Evolutionary conservation across 2,888 invertebrate genomes (phyloP), one percentile per base, ranked within the genome.

Genomic region (Trichogramma evanescens): DNA sequence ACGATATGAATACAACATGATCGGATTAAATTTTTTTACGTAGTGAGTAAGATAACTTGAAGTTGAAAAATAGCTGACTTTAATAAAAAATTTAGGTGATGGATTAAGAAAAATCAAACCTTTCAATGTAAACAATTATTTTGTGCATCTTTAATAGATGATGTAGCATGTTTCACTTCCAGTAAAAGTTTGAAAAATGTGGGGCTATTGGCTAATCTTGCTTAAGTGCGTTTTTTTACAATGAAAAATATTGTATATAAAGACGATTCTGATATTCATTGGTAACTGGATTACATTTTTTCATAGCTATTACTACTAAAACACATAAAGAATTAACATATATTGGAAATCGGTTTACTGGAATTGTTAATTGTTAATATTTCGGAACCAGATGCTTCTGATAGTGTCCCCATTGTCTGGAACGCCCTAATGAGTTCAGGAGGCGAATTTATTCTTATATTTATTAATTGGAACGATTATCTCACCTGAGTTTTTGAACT

Each of bases 401-500:
- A 54, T 61, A 58, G 54, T 62, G 55, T 62, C 50, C 62, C 69
- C 72, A 73, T 68, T 75, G 77, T 77, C 77, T 77, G 77, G 77
- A 77, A 77, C 77, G 74, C 70, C 77, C 77, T 77, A 75, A 77
- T 73, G 69, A 76, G 71, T 74, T 75, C 72, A 70, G 71, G 72
- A 73, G 72, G 68, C 68, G 26, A 26, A 26, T 26, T 26, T 26
- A 26, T 26, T 26, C 26, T 26, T 26, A 26, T 2, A 26, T 26
- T 26, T 26, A 26, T 26, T 2, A 26, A 26, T 26, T 26, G 3
- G 26, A 26, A 26, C 26, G 26, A 26, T 26, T 26, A 26, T 26
- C 26, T 26, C 26, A 26, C 26, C 26, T 26, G 26, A 26, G 26
- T 26, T 26, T 26, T 26, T 26, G 3, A 26, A 26, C 26, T 26